Conservation (phyloP, 2,113 vertebrate genomes). For the Trematocara marginatum region DNA sequence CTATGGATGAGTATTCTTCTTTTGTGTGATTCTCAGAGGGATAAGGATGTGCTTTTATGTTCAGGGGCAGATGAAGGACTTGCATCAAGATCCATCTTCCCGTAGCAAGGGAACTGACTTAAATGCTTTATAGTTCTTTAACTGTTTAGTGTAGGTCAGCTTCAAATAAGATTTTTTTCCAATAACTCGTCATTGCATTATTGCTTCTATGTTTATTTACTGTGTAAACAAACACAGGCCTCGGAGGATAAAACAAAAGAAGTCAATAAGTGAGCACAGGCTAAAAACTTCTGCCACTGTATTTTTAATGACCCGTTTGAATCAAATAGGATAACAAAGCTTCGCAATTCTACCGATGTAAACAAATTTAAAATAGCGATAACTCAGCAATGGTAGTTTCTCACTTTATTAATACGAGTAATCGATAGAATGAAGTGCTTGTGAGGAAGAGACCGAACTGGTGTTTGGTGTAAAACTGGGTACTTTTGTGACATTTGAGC, state of each 20-base stretch:
- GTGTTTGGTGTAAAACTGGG: background rate
- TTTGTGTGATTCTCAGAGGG: background rate
- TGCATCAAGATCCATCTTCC: background rate
- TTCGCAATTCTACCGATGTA: background rate
- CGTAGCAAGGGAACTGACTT: background rate
- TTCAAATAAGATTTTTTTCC: background rate
- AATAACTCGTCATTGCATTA: background rate
- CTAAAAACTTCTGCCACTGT: background rate
- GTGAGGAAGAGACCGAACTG: background rate
- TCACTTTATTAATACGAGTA: background rate
- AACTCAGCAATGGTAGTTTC: background rate
- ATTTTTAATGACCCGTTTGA: background rate
- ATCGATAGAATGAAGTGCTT: background rate
- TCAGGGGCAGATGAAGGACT: constrained; percentile 30
- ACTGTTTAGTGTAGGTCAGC: background rate
- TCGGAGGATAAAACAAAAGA: background rate
- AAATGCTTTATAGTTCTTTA: background rate
- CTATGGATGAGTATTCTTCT: background rate
- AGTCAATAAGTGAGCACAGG: background rate
- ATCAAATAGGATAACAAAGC: background rate
- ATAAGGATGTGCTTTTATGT: constrained; percentile 31
- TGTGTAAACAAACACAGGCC: background rate
- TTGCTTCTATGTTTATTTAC: background rate
- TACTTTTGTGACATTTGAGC: background rate
- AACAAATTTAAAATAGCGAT: background rate